Evolutionary conservation across 1,140 invertebrate genomes (phyloP).

Genomic region (Gonioctena quinquepunctata): DNA sequence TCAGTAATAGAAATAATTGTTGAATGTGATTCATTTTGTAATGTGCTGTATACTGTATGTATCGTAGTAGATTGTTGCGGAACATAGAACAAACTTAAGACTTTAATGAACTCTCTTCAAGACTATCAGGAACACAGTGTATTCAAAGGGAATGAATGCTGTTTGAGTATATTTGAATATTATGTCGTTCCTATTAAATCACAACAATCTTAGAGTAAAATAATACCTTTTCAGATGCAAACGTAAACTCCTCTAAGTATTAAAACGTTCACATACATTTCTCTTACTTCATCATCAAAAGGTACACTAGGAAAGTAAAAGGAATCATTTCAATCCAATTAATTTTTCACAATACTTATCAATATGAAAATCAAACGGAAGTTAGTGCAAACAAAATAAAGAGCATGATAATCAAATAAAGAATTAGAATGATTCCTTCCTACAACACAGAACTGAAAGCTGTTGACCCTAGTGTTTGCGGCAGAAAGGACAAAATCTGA

Average conservation of each 20-base stretch:
- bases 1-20: conserved; percentile 41
- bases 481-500: too few relatives aligned
- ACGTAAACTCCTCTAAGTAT: conserved; percentile 3
- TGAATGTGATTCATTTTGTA: conserved; percentile 48
- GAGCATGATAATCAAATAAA: too few relatives aligned
- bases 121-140: not conserved
- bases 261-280: not conserved
- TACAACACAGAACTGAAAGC: too few relatives aligned
- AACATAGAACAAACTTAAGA: conserved; percentile 1
- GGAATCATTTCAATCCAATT: too few relatives aligned
- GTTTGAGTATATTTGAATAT: not conserved
- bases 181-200: not conserved
- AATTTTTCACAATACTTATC: too few relatives aligned
- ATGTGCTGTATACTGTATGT: conserved; percentile 47
- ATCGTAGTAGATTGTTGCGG: conserved; percentile 39
- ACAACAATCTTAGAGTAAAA: conserved; percentile 7
- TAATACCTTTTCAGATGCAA: not conserved
- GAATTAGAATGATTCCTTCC: too few relatives aligned
- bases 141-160: not conserved
- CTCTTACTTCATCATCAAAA: too few relatives aligned
- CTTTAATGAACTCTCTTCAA: not conserved
- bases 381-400: too few relatives aligned
- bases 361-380: too few relatives aligned
- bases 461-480: too few relatives aligned
- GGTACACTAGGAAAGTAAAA: too few relatives aligned